Evolutionary conservation across 2,113 vertebrate genomes (phyloP), one percentile per base, ranked within the genome.

Genomic region (Urocitellus parryii): DNA sequence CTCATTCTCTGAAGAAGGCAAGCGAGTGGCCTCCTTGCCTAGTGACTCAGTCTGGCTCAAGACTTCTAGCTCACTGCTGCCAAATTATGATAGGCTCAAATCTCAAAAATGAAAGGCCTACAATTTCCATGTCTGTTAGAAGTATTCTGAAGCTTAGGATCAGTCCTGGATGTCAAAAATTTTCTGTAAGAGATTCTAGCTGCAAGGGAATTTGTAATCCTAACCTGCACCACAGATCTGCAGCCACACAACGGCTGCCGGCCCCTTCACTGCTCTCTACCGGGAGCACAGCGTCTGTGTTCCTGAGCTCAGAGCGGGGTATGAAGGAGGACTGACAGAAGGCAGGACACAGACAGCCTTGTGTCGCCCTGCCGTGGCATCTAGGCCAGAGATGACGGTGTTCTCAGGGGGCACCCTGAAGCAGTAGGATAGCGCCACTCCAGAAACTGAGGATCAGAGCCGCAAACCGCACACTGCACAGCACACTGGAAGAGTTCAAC

Each of bases 401-500:
- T 7, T 83, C 77, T 42, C 6, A 74, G 29, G 29, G 83, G n/a
- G 27, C 51, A 90, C 22, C 16, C 34, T 37, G 2, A 58, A 70
- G 72, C 78, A 12, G 13, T 32, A 53, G 48, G 74, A 76, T 1
- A 87, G 32, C 14, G 58, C 12, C 45, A 74, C 58, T 83, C n/a
- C 32, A 89, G 65, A 92, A 74, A 74, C 32, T 86, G 12, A 53
- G 1, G 11, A 80, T 37, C 42, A 63, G 73, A 88, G 20, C 34
- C 88, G 83, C 45, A 42, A 88, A 74, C 3, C 56, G 18, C 20
- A 53, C 1, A 91, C 34, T 20, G 8, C 42, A 42, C 32, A 65
- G 45, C 82, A 70, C 37, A n/a, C 78, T 82, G 12, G 86, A 81
- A 74, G 96, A 93, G 56, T 32, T 73, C 70, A 89, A 68, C 78